phyloP scores from a whole-genome alignment of 1,140 invertebrate species.

The Drosophila mojavensis region DNA sequence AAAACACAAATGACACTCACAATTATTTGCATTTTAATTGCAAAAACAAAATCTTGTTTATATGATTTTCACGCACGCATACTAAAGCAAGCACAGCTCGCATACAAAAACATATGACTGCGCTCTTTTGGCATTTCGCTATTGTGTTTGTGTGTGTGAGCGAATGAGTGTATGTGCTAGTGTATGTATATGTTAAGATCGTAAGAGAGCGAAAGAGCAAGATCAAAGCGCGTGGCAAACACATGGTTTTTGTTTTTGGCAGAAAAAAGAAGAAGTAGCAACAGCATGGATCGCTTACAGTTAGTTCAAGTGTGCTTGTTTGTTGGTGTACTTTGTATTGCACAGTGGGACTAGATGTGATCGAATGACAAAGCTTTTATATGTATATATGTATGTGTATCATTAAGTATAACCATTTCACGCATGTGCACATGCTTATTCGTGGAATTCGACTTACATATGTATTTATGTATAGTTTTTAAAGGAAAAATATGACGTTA shows the following conservation, averaged over 20 bases:
- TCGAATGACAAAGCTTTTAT: background rate
- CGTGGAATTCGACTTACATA: background rate
- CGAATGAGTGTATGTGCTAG: background rate
- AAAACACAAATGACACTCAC: slow-evolving; percentile 10
- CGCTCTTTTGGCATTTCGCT: slow-evolving; percentile 23
- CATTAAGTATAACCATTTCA: background rate
- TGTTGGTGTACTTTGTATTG: slow-evolving; percentile 18
- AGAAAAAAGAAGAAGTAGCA: slow-evolving; percentile 60
- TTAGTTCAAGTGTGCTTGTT: slow-evolving; percentile 40
- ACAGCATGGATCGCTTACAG: slow-evolving; percentile 60
- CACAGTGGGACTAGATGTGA: slow-evolving; percentile 28
- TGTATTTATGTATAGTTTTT: background rate
- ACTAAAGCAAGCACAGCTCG: slow-evolving; percentile 6
- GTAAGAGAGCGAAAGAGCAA: slow-evolving; percentile 6
- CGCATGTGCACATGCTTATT: too few relatives aligned
- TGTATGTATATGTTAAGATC: background rate
- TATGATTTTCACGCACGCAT: slow-evolving; percentile 24
- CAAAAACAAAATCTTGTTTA: slow-evolving; percentile 45
- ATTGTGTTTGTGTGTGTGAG: background rate
- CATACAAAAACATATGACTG: slow-evolving; percentile 1
- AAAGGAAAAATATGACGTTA: too few relatives aligned
- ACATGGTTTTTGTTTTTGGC: slow-evolving; percentile 81
- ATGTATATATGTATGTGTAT: slow-evolving; percentile 6
- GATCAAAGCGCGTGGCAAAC: slow-evolving; percentile 74
- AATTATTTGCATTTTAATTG: slow-evolving; percentile 32